Percentiles rank a stretch among this genome's conserved stretches.
Evolutionary conservation across 2,113 vertebrate species (phyloP).

Genomic region (Australoheros scitulus): DNA sequence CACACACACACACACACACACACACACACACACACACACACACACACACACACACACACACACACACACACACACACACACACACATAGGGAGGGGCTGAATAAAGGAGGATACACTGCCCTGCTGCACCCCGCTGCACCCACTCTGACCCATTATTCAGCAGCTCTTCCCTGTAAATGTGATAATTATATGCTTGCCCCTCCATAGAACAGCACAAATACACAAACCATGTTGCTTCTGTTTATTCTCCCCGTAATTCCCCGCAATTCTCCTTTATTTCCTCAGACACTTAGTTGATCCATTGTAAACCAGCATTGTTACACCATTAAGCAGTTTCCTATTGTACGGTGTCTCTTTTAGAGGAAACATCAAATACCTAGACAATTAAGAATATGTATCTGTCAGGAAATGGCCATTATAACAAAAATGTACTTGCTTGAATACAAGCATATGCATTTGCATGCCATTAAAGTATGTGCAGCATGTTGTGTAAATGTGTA

Average conservation of each 20-base stretch:
- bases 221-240: conserved; percentile 73
- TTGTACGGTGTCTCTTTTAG: conserved; percentile 18
- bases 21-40: neutral
- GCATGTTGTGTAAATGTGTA: conserved; percentile 18
- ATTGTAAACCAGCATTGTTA: conserved; percentile 59
- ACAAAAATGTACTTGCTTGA: neutral
- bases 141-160: conserved; percentile 75
- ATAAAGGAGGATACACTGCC: conserved; percentile 50
- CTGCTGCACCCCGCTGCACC: conserved; percentile 58
- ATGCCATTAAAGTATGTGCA: conserved; percentile 25
- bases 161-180: conserved; percentile 82
- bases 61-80: conserved; percentile 15
- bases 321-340: conserved; percentile 45
- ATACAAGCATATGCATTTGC: neutral
- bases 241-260: conserved; percentile 68
- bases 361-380: neutral
- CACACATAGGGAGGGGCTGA: conserved; percentile 41
- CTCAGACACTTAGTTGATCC: conserved; percentile 59
- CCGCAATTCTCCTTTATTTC: conserved; percentile 57
- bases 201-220: conserved; percentile 72
- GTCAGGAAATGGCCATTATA: neutral
- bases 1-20: conserved; percentile 11
- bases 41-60: neutral
- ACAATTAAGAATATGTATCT: neutral
- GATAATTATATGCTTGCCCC: conserved; percentile 81